Evolutionary conservation across 2,113 vertebrate genomes (phyloP), one percentile per base, ranked within the genome.

Genomic region (Tichodroma muraria): DNA sequence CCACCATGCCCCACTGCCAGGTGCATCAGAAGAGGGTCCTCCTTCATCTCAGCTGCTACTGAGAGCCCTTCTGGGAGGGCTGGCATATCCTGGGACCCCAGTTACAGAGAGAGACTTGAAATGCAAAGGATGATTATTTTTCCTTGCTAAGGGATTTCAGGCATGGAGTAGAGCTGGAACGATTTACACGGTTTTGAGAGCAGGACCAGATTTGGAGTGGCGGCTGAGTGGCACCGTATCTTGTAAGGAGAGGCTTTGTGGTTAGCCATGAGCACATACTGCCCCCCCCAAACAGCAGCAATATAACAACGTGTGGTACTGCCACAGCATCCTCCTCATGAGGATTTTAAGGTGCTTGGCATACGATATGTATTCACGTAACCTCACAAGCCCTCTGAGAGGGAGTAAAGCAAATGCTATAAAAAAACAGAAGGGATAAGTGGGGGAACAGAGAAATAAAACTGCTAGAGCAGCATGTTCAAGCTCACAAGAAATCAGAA

Each of bases 151-250:
- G 18, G 9, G 50, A 66, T 42, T 76, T 75, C 27, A 33, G 53
- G 50, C 5, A 3, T 8, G 25, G 63, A 79, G 42, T 60, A 83
- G 40, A 35, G 52, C 44, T 22, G 73, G 33, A 49, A 77, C 44
- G n/a, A 42, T 70, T 90, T 57, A 56, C 6, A 4, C 9, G 0
- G 0, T 40, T 81, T 59, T 63, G 40, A 4, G 4, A 85, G 44
- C 27, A 52, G 65, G 37, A 71, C 12, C 59, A 59, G 64, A 35
- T 64, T 56, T 64, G 76, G 70, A 89, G 72, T 4, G 5, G 80
- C 49, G 33, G 53, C 31, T 73, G 17, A 3, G 1, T 0, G 0
- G 53, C 1, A 1, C 45, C 40, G 6, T 18, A 56, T 76, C 65
- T 92, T 73, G 40, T 65, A 79, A 76, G 1, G 21, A 81, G 54